Evolutionary conservation across 2,888 invertebrate species (phyloP), one percentile per base, ranked within the genome.

Genomic region (Phengaris alcon): DNA sequence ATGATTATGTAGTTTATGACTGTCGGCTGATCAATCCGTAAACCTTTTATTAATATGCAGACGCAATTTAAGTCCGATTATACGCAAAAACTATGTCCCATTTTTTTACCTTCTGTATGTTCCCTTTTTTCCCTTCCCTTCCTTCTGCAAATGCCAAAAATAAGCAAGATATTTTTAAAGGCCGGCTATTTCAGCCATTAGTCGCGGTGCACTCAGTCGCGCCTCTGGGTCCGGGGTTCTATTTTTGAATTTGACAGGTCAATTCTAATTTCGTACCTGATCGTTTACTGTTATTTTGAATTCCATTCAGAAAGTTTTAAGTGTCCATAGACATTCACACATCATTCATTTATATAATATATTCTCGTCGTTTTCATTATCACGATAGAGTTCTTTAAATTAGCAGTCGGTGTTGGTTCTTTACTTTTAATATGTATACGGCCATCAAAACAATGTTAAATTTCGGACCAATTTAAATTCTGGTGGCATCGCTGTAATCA

Each of bases 161-260:
- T 57, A 57, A 7, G 15, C n/a, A 57, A 15, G 57, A 12, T 54
- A 4, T 35, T 35, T 35, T 2, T 4, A 35, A 35, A 35, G 35
- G 35, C 35, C 22, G 22, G 22, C 64, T 64, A 35, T 12, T 35
- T 64, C 15, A 35, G 77, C 76, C 76, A 77, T 79, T 77, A 64
- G 79, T 77, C 73, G 78, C 78, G 75, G 12, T 64, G 64, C 64
- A 64, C 35, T 44, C 35, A 35, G 64, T 78, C 78, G 75, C 77
- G 70, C 76, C 76, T 77, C 76, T 78, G 76, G 73, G 76, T 77
- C 76, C 78, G 75, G 73, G 76, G 77, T 81, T 84, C 83, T 84
- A 84, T 84, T 84, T 85, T 83, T 78, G 75, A 82, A 81, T 81
- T 81, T 82, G 82, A 83, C 81, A 82, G 78, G 74, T 82, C 79